These are phyloP conservation scores for Trichogramma evanescens DNA, from an alignment of 2,888 invertebrate species.

Conservation along the genomic window DNA sequence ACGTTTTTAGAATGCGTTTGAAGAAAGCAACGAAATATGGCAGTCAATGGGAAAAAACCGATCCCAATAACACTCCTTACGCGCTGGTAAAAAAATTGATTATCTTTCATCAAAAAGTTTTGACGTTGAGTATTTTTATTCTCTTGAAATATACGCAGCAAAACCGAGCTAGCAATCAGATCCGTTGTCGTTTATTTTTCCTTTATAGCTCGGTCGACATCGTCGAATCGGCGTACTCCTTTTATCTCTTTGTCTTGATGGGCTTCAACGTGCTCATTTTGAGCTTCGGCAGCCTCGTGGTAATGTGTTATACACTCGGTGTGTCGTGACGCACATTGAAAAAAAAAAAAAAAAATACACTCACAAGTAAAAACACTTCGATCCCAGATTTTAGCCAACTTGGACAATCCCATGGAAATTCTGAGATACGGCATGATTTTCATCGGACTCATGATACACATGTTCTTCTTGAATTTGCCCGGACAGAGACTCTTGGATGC, in stretches of 20 bases:
- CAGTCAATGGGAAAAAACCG: background rate
- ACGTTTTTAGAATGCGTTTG: background rate
- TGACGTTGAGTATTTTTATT: background rate
- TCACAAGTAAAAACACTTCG: background rate
- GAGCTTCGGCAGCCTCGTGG: background rate
- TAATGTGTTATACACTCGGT: background rate
- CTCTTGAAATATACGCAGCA: too few relatives aligned
- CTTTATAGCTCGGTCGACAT: too few relatives aligned
- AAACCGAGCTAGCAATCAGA: too few relatives aligned
- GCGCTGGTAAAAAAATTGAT: background rate
- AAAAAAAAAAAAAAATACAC: background rate
- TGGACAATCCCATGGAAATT: background rate
- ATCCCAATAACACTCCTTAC: background rate
- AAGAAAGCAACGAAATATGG: background rate
- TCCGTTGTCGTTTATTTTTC: too few relatives aligned
- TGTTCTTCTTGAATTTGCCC: constrained; percentile 9
- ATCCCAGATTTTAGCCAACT: background rate
- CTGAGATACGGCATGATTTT: constrained; percentile 1
- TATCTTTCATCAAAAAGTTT: background rate
- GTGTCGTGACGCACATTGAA: too few relatives aligned
- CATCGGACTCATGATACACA: constrained; percentile 5
- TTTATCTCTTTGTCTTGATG: too few relatives aligned
- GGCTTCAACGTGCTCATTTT: background rate
- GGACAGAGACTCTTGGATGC: constrained; percentile 4
- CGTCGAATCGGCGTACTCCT: too few relatives aligned